Conservation (phyloP, 1,140 invertebrate species). For the Trachymyrmex septentrionalis region DNA sequence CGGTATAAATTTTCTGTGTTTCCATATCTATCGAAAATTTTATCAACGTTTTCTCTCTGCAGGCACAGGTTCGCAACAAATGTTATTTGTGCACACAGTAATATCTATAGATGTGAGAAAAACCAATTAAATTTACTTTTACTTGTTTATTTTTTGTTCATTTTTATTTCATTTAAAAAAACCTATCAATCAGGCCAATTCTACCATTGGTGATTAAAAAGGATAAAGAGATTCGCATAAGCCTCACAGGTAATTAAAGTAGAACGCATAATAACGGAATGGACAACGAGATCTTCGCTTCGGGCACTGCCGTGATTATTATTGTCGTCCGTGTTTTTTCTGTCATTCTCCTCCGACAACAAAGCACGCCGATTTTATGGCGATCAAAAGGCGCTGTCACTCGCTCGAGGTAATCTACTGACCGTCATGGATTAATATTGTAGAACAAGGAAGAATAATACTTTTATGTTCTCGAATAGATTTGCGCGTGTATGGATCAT, state of each 20-base stretch:
- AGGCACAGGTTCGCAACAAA: background rate
- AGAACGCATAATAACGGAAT: slow-evolving; percentile 76
- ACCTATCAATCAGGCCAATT: background rate
- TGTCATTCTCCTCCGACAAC: slow-evolving; percentile 45
- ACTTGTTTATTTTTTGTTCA: background rate
- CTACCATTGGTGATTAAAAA: background rate
- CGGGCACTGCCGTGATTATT: slow-evolving; percentile 53
- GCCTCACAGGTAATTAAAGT: slow-evolving; percentile 62
- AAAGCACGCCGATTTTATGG: slow-evolving; percentile 48
- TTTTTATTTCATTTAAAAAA: background rate
- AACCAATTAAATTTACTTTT: background rate
- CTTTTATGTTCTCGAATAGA: slow-evolving; percentile 21
- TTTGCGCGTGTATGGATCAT: slow-evolving; percentile 11
- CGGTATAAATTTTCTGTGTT: background rate
- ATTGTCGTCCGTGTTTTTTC: slow-evolving; percentile 54
- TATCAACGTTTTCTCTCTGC: background rate
- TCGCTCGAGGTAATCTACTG: slow-evolving; percentile 24
- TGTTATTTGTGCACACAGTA: background rate
- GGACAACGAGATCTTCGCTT: slow-evolving; percentile 62
- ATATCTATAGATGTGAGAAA: background rate
- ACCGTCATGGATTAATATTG: slow-evolving; percentile 8
- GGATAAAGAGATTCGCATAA: slow-evolving; percentile 50
- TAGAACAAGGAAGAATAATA: slow-evolving; percentile 5
- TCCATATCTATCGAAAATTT: background rate
- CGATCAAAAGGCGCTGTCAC: slow-evolving; percentile 44